Evolutionary conservation across 2,888 invertebrate genomes (phyloP), one percentile per base, ranked within the genome.

Genomic region (Quadroppia sp.): DNA sequence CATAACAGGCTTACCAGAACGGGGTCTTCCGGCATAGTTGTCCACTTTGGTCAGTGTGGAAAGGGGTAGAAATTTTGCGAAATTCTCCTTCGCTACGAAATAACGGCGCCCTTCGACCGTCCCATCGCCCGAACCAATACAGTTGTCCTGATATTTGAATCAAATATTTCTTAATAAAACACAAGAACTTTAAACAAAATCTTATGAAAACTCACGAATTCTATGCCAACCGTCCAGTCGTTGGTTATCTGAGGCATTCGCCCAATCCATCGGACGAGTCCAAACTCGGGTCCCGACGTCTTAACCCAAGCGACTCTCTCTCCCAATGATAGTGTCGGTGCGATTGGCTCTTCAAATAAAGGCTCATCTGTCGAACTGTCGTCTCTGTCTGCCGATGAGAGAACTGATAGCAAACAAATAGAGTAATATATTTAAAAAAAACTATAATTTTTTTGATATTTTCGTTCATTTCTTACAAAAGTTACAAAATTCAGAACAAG

Each of bases 51-150:
- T 79, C 32, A 84, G 79, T 4, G 83, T 82, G 64, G 81, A 74
- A 3, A 83, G 79, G n/a, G 84, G 84, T 17, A 85, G 80, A 53
- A 85, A 81, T n/a, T 83, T 83, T 17, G 84, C 83, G 78, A 83
- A 82, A 45, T 81, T 81, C 42, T 81, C 81, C 74, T 80, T 80
- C 1, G 84, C 81, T 30, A 78, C 78, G 77, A 85, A 85, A 74
- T 84, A 79, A 50, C 82, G 80, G 53, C 81, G 79, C 40, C 83
- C 82, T 72, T 81, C 80, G 77, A 83, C 84, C 74, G 82, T 82
- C 7, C 85, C 85, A 42, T 83, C 84, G 3, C 84, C 84, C n/a
- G 82, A 81, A 15, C 84, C 84, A 48, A 84, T 82, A 2, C 81
- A 80, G 71, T 82, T 80, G 75, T 83, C 84, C 84, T 84, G 76